These are phyloP conservation scores for Drosophila chauvacae DNA, from an alignment of 1,140 invertebrate genomes.

Conservation along the genomic window DNA sequence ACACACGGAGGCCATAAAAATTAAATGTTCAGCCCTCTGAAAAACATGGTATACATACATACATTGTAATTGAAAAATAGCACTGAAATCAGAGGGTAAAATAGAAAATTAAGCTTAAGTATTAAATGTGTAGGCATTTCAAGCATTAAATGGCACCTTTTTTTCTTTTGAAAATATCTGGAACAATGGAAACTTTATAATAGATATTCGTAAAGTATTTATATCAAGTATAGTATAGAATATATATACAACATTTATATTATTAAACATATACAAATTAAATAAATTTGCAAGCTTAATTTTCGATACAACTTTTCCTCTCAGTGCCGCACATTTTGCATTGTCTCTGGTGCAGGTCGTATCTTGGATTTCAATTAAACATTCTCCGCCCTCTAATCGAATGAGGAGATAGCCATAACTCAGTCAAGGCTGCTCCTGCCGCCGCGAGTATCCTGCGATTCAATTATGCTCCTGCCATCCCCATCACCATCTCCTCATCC, in stretches of 20 bases:
- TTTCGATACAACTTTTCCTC: background rate
- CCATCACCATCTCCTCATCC: background rate
- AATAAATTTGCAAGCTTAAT: background rate
- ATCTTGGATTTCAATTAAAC: slow-evolving; percentile 46
- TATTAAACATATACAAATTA: too few relatives aligned
- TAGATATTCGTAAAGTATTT: background rate
- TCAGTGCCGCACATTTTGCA: slow-evolving; percentile 11
- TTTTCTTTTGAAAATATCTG: too few relatives aligned
- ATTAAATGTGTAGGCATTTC: too few relatives aligned
- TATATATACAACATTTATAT: too few relatives aligned
- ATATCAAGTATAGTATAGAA: background rate
- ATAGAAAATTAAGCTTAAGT: background rate
- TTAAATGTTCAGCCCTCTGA: slow-evolving; percentile 16
- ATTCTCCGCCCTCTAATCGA: slow-evolving; percentile 27
- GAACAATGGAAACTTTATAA: too few relatives aligned
- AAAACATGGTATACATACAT: background rate
- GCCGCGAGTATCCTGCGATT: slow-evolving; percentile 40
- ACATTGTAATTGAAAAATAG: background rate
- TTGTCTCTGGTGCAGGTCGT: slow-evolving; percentile 17
- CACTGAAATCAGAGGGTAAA: too few relatives aligned
- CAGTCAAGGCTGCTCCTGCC: slow-evolving; percentile 35
- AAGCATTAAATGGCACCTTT: too few relatives aligned
- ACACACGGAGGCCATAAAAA: slow-evolving; percentile 36
- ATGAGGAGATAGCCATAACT: slow-evolving; percentile 35
- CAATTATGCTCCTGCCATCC: slow-evolving; percentile 27